A percentile compares a stretch with the other conserved stretches of the same genome.
Conservation (phyloP, 30 jellyfish, hydroid and myxozoan genomes). For the Pseudorhiza aurosa region DNA sequence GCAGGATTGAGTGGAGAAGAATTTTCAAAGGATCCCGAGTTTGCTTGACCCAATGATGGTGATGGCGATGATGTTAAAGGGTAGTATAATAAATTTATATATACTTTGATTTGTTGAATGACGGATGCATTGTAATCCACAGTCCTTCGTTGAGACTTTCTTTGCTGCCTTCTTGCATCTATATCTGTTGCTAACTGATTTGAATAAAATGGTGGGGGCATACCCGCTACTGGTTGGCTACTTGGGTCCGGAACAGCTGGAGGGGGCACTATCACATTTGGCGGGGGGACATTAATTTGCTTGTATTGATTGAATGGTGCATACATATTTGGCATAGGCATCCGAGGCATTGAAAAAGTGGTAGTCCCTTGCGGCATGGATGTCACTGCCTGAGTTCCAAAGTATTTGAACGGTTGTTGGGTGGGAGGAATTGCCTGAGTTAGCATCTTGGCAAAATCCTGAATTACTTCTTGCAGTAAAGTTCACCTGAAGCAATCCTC, state of each 20-base stretch:
- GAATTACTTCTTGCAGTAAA: too few relatives aligned
- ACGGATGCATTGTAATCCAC: conserved; percentile 90
- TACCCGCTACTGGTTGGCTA: conserved; percentile 7
- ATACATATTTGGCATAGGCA: conserved; percentile 63
- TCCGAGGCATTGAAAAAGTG: conserved; percentile 27
- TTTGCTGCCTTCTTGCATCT: conserved; percentile 56
- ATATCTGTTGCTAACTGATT: conserved; percentile 19
- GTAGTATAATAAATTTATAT: not conserved
- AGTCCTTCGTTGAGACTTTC: conserved; percentile 75
- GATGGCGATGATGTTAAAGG: too few relatives aligned
- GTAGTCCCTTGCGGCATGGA: conserved; percentile 7
- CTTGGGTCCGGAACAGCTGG: conserved; percentile 22
- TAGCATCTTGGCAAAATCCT: conserved; percentile 11
- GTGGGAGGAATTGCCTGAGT: conserved; percentile 55
- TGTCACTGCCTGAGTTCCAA: conserved; percentile 7
- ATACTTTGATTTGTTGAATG: conserved; percentile 76
- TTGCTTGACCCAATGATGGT: too few relatives aligned
- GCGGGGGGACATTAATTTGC: conserved; percentile 63
- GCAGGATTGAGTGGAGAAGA: too few relatives aligned
- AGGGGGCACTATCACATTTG: conserved; percentile 52
- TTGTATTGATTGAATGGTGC: conserved; percentile 56
- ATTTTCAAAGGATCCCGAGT: too few relatives aligned
- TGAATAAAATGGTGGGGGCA: not conserved
- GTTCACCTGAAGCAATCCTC: too few relatives aligned
- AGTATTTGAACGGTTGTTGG: conserved; percentile 31